Conservation (phyloP, 2,888 invertebrate species). For the Phyto melanocephala region DNA sequence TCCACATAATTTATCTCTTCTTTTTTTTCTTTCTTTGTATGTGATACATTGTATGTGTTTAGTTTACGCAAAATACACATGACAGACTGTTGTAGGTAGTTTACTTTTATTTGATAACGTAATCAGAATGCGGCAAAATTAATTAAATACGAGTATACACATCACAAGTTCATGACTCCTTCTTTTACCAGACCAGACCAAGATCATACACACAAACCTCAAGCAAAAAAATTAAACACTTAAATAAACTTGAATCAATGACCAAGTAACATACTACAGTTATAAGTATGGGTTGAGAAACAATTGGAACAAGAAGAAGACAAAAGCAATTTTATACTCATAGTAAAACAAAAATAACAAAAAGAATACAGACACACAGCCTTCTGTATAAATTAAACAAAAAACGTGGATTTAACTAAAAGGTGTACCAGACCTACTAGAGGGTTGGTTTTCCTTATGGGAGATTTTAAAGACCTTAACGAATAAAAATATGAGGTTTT, state of each 20-base stretch:
- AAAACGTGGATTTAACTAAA: too few species aligned
- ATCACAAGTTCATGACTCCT: conserved; percentile 16
- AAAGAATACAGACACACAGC: too few species aligned
- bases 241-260: background rate
- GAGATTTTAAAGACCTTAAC: too few species aligned
- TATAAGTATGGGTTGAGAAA: background rate
- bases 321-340: too few species aligned
- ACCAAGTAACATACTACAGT: background rate
- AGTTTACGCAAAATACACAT: background rate
- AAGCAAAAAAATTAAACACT: background rate
- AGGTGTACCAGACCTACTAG: too few species aligned
- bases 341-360: too few species aligned
- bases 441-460: too few species aligned
- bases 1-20: too few species aligned
- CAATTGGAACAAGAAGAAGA: background rate
- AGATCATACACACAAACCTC: background rate
- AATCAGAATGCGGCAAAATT: conserved; percentile 33
- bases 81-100: background rate
- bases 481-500: too few species aligned
- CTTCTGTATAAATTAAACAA: too few species aligned
- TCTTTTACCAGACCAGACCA: background rate
- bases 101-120: conserved; percentile 11
- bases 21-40: too few species aligned
- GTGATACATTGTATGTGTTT: too few species aligned
- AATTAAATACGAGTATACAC: conserved; percentile 42